phyloP scores from a whole-genome alignment of 1,140 invertebrate species.

The Ceratitis capitata region DNA sequence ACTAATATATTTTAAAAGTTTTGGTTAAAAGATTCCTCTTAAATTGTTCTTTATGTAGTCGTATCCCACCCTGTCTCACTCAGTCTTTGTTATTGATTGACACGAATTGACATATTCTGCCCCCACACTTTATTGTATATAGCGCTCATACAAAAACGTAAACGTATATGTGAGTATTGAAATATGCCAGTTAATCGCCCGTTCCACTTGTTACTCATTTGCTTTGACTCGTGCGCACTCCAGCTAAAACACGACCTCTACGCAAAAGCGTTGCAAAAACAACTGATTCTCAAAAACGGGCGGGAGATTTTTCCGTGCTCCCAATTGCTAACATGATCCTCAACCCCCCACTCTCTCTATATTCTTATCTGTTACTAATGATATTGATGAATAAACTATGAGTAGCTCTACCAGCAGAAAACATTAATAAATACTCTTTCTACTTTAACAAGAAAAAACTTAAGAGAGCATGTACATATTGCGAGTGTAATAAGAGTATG shows the following conservation, averaged over 20 bases:
- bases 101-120: constrained; percentile 29
- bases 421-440: background rate
- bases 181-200: background rate
- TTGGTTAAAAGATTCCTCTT: no score
- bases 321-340: background rate
- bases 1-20: no score
- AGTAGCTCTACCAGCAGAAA: no score
- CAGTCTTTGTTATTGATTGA: constrained; percentile 10
- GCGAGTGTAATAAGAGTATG: no score
- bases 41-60: no score
- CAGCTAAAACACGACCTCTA: background rate
- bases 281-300: constrained; percentile 27
- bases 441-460: background rate
- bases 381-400: background rate
- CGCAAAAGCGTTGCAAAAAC: constrained; percentile 32
- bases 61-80: background rate
- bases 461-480: no score
- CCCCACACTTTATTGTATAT: constrained; percentile 9
- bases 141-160: background rate
- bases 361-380: background rate
- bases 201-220: background rate
- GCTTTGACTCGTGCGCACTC: constrained; percentile 25
- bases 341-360: background rate
- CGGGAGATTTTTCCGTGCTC: constrained; percentile 18
- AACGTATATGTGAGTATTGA: background rate